Percentiles rank a stretch among this genome's conserved stretches.
phyloP scores from a whole-genome alignment of 2,113 vertebrate genomes.

The Numenius arquata region DNA sequence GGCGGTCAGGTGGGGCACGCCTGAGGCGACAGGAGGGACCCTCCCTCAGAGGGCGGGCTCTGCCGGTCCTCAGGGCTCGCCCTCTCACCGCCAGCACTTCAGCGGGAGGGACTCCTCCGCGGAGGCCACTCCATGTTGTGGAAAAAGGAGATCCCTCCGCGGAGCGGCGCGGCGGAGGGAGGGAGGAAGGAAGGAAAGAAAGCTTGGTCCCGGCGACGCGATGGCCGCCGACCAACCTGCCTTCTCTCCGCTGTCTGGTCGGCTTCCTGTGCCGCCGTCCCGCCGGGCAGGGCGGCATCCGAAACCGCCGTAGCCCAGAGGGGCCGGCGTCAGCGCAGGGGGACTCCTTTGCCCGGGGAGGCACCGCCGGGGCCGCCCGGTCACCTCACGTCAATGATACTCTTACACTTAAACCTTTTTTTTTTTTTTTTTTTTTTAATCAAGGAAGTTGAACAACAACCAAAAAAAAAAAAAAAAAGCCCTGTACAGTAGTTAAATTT shows the following conservation, averaged over 20 bases:
- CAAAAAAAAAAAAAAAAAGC: neutral
- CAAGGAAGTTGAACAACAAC: neutral
- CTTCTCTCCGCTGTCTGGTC: neutral
- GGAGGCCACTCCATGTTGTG: rapidly evolving
- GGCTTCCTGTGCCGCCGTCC: neutral
- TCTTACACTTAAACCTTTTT: neutral
- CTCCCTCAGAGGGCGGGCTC: rapidly evolving
- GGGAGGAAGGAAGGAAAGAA: neutral
- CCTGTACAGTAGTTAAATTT: conserved; percentile 67
- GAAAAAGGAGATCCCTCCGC: too few relatives aligned
- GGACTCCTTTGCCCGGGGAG: too few relatives aligned
- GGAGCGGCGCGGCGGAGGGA: too few relatives aligned
- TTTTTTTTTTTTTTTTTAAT: neutral
- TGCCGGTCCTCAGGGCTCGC: rapidly evolving
- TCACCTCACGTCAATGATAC: neutral
- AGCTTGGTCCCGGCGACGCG: too few relatives aligned
- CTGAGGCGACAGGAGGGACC: rapidly evolving
- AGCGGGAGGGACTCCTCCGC: rapidly evolving
- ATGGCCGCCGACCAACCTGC: neutral
- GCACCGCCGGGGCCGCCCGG: rapidly evolving
- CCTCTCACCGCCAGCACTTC: rapidly evolving
- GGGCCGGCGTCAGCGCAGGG: neutral
- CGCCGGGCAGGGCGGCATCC: too few relatives aligned
- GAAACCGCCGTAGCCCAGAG: neutral
- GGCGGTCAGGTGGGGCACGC: rapidly evolving